phyloP scores from a whole-genome alignment of 2,113 vertebrate genomes.

The Megaceryle torquata region DNA sequence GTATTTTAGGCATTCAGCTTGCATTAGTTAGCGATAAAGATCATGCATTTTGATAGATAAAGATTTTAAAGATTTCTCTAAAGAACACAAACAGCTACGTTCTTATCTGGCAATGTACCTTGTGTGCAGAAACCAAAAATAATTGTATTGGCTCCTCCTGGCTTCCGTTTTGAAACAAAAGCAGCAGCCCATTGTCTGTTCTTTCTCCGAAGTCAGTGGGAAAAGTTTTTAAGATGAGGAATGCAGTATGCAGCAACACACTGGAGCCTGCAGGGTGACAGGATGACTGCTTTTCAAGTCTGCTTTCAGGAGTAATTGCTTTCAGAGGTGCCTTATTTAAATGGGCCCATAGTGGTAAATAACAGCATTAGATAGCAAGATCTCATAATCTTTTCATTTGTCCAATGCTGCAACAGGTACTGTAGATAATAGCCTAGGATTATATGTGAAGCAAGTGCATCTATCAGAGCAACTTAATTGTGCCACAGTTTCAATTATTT shows the following conservation, averaged over 20 bases:
- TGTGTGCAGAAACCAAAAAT: constrained; percentile 6
- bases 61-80: background rate
- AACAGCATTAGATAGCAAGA: constrained; percentile 22
- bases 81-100: background rate
- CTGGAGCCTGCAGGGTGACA: background rate
- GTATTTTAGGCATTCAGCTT: background rate
- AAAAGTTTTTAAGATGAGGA: background rate
- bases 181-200: background rate
- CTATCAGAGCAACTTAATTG: constrained; percentile 3
- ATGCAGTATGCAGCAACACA: background rate
- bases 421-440: background rate
- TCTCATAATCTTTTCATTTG: constrained; percentile 41
- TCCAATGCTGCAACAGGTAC: background rate
- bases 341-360: background rate
- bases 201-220: background rate
- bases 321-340: background rate
- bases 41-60: background rate
- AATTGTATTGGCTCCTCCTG: constrained; percentile 18
- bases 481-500: constrained; percentile 29
- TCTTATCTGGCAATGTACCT: constrained; percentile 29
- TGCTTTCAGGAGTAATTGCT: background rate
- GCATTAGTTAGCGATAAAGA: constrained; percentile 13
- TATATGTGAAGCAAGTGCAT: background rate
- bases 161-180: constrained; percentile 16
- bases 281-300: background rate